Conservation (phyloP, 2,888 invertebrate genomes). For the Eristalinus aeneus region DNA sequence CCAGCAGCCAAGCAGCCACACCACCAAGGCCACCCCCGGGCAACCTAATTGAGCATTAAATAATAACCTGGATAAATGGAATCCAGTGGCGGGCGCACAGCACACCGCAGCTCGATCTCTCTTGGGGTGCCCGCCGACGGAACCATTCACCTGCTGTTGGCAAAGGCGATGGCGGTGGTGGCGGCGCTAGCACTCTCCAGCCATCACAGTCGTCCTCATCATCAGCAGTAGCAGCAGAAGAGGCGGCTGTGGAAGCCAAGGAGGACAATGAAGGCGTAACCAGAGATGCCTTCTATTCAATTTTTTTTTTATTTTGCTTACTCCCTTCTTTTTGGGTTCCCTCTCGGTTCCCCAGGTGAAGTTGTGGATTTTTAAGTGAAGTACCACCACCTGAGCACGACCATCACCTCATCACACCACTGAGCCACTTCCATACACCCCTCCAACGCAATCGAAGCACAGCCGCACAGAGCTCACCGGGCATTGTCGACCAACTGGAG, state of each 20-base stretch:
- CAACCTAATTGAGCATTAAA: conserved; percentile 70
- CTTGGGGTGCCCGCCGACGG: conserved; percentile 16
- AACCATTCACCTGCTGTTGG: not conserved
- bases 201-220: not conserved
- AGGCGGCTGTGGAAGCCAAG: not conserved
- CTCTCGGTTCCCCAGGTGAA: conserved; percentile 55
- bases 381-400: conserved; percentile 61
- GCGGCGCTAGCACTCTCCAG: too few species aligned
- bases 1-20: not conserved
- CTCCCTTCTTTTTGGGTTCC: not conserved
- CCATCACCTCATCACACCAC: conserved; percentile 2
- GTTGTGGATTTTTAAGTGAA: conserved; percentile 59
- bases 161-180: not conserved
- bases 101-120: conserved; percentile 39
- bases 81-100: conserved; percentile 52
- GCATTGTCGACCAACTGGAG: not conserved
- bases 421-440: not conserved
- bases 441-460: not conserved
- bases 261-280: conserved; percentile 52
- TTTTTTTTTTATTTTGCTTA: conserved; percentile 22
- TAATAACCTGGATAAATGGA: conserved; percentile 71
- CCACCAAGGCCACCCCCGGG: conserved; percentile 46
- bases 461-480: not conserved
- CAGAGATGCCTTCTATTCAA: conserved; percentile 6
- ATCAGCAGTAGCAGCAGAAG: not conserved